These are phyloP conservation scores for Amblyopsis hoosieri DNA, from an alignment of 2,797 vertebrate genomes.

Conservation along the genomic window DNA sequence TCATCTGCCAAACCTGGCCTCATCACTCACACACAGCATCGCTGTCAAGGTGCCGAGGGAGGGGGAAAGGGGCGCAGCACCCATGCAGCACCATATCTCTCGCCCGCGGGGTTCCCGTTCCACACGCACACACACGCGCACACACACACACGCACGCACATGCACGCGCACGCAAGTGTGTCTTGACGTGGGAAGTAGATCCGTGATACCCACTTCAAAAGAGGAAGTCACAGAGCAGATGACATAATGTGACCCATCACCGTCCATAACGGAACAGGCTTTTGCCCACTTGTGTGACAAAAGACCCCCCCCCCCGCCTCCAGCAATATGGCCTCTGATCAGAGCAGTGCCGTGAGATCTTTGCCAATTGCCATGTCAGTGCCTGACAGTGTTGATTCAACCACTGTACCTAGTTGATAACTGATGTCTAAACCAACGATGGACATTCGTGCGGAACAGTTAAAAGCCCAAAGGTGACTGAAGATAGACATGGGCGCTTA, in stretches of 20 bases:
- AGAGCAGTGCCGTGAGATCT: conserved; percentile 12
- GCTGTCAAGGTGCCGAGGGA: conserved; percentile 22
- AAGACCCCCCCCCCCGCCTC: not conserved
- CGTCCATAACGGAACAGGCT: conserved; percentile 6
- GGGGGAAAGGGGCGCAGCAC: conserved; percentile 6
- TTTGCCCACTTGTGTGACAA: conserved; percentile 19
- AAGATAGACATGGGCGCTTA: not conserved
- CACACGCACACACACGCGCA: not conserved
- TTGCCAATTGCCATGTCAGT: too few relatives aligned
- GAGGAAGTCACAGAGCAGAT: not conserved
- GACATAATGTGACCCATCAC: too few relatives aligned
- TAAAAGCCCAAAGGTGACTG: not conserved
- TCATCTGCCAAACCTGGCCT: conserved; percentile 66
- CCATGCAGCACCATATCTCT: conserved; percentile 15
- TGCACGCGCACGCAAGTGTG: not conserved
- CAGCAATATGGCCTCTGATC: conserved; percentile 19
- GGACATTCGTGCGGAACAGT: not conserved
- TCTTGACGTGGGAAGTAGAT: not conserved
- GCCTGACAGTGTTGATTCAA: conserved; percentile 26
- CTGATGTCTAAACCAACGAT: not conserved
- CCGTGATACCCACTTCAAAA: too few relatives aligned
- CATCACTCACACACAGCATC: conserved; percentile 58
- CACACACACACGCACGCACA: not conserved
- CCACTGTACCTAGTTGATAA: conserved; percentile 28
- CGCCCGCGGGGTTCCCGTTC: not conserved